Evolutionary conservation across 2,113 vertebrate genomes (phyloP), one percentile per base, ranked within the genome.

Genomic region (Cottus gobio): DNA sequence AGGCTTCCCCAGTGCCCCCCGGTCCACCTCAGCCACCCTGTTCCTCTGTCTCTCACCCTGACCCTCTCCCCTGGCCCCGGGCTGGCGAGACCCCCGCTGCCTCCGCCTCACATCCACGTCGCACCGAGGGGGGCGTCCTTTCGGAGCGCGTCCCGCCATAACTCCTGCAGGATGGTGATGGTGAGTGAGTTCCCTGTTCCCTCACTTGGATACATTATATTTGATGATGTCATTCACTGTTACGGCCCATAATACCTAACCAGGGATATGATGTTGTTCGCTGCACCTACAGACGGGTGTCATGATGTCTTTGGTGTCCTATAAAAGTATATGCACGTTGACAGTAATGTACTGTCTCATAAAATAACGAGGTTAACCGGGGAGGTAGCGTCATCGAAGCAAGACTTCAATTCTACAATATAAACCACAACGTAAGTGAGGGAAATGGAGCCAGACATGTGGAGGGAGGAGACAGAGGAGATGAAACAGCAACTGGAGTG

Each of bases 1-100:
- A 74, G 88, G 26, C 90, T 95, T 64, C 94, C 95, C 82, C 93
- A 92, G 90, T 95, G 93, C 85, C 93, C 94, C 37, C 90, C 93
- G 0, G 85, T 93, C 84, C 93, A 94, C 90, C 92, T 94, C 77
- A 93, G 93, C 84, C 93, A 92, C 77, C 92, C 94, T 0, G 85
- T 93, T 80, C 93, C 94, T 1, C 76, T 94, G 63, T 86, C 92
- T 4, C 86, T 94, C 75, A 82, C 91, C 48, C 39, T 85, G 79
- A 89, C 91, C 77, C 82, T 91, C 61, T 82, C 91, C 16, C 61
- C 87, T 0, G 84, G 46, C 10, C 83, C 79, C 10, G 57, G 57
- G 46, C 90, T 87, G 85, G 86, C 69, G 0, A 90, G 85, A 56
- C 85, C 90, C 18, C 87, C 90, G 10, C 63, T 75, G 46, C 90